Percentiles rank a stretch among this genome's conserved stretches.
phyloP scores from a whole-genome alignment of 2,113 vertebrate genomes.

The Passer domesticus region DNA sequence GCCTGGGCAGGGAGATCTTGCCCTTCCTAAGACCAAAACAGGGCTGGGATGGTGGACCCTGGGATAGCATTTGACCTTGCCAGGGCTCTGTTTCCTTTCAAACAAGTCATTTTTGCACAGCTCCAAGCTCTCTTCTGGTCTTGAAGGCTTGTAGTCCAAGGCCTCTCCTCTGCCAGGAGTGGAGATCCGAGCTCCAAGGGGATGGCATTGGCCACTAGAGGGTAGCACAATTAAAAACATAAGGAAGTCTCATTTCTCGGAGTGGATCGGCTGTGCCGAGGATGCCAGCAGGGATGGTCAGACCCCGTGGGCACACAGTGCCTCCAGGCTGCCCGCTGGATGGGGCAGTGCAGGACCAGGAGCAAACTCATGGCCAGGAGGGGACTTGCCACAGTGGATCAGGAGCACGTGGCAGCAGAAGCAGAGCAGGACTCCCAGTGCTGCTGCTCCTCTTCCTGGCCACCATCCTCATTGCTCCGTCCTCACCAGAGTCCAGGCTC shows the following conservation, averaged over 20 bases:
- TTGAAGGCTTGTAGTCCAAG: neutral
- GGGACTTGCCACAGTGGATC: neutral
- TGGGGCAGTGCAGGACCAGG: neutral
- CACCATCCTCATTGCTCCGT: neutral
- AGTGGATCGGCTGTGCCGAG: fast-evolving
- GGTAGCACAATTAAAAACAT: constrained; percentile 68
- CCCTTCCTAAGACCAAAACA: neutral
- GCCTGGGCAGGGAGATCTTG: neutral
- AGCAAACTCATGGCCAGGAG: fast-evolving
- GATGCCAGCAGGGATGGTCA: neutral
- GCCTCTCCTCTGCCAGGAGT: neutral
- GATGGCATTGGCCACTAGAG: constrained; percentile 53
- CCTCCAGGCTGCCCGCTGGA: neutral
- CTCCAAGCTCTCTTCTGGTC: neutral
- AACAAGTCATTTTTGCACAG: neutral
- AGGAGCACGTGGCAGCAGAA: neutral
- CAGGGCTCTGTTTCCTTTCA: neutral
- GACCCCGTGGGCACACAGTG: fast-evolving
- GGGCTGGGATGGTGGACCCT: neutral
- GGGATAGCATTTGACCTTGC: neutral
- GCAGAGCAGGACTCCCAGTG: neutral
- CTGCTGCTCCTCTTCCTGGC: neutral
- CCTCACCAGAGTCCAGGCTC: neutral
- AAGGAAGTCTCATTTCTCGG: neutral
- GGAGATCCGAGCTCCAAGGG: neutral